Conservation (phyloP, 2,797 vertebrate species). For the Gambelia wislizenii region DNA sequence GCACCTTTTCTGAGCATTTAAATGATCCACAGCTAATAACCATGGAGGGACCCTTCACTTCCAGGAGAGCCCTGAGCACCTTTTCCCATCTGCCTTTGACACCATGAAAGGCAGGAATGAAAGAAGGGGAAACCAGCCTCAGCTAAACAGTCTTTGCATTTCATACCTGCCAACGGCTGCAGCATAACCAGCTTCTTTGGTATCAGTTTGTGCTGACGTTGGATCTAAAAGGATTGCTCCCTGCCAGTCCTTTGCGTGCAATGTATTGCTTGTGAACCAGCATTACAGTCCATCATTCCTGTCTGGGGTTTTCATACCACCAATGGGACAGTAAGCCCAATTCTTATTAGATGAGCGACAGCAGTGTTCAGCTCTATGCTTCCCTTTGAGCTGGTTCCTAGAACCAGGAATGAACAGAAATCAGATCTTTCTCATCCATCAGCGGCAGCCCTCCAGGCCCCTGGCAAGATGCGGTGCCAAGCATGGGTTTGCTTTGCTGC, state of each 20-base stretch:
- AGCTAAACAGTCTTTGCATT: constrained; percentile 60
- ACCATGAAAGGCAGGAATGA: constrained; percentile 15
- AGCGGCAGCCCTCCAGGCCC: background rate
- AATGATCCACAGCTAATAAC: constrained; percentile 38
- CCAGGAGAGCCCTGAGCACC: constrained; percentile 62
- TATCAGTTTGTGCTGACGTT: constrained; percentile 71
- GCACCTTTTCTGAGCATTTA: background rate
- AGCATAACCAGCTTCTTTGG: constrained; percentile 59
- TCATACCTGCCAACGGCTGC: constrained; percentile 59
- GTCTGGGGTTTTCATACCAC: constrained; percentile 52
- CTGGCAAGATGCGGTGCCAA: background rate
- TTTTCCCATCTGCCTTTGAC: constrained; percentile 33
- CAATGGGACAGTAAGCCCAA: constrained; percentile 44
- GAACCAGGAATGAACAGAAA: constrained; percentile 25
- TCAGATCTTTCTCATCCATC: background rate
- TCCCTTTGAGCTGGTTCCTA: background rate
- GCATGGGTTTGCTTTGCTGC: background rate
- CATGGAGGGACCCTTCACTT: constrained; percentile 53
- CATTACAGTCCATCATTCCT: constrained; percentile 31
- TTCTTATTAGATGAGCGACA: constrained; percentile 25
- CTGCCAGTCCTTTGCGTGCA: constrained; percentile 63
- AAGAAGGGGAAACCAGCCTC: constrained; percentile 31
- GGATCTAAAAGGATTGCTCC: constrained; percentile 63
- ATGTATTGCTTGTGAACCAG: constrained; percentile 59
- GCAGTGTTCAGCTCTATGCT: background rate